Conservation (phyloP, 2,888 invertebrate genomes). For the Diadegma fenestrale region DNA sequence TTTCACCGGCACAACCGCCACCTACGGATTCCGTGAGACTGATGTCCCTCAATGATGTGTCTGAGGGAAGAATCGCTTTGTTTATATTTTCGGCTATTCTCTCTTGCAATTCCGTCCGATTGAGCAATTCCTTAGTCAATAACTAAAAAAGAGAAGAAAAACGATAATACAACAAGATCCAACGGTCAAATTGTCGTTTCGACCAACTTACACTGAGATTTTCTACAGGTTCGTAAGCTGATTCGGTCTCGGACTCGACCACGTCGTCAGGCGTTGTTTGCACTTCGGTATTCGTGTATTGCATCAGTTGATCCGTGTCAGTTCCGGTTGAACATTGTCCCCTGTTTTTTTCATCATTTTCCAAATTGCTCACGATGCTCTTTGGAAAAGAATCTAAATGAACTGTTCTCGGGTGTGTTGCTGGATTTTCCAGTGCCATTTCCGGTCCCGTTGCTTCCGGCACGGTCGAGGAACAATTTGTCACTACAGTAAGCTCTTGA, state of each 20-base stretch:
- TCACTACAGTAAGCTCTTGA: constrained; percentile 7
- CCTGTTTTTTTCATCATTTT: constrained; percentile 26
- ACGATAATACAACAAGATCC: neutral
- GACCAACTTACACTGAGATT: constrained; percentile 80
- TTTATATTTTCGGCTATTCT: constrained; percentile 87
- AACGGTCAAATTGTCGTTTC: neutral
- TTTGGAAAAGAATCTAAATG: neutral
- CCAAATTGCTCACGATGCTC: neutral
- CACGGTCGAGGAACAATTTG: constrained; percentile 51
- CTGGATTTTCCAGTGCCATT: constrained; percentile 25
- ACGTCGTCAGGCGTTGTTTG: constrained; percentile 80
- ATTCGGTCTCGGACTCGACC: constrained; percentile 76
- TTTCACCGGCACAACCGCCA: constrained; percentile 68
- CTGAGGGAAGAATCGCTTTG: constrained; percentile 82
- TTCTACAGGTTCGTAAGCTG: constrained; percentile 80
- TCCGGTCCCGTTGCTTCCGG: constrained; percentile 18
- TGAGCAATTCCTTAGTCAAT: constrained; percentile 85
- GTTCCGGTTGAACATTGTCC: constrained; percentile 79
- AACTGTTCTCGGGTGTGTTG: neutral
- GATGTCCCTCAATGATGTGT: constrained; percentile 74
- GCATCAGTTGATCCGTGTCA: constrained; percentile 79
- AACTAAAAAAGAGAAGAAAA: constrained; percentile 77
- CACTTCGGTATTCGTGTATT: constrained; percentile 79
- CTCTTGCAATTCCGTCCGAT: constrained; percentile 86
- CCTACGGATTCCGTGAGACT: constrained; percentile 72